Evolutionary conservation across 1,140 invertebrate genomes (phyloP), one percentile per base, ranked within the genome.

Genomic region (Zaprionus capensis): DNA sequence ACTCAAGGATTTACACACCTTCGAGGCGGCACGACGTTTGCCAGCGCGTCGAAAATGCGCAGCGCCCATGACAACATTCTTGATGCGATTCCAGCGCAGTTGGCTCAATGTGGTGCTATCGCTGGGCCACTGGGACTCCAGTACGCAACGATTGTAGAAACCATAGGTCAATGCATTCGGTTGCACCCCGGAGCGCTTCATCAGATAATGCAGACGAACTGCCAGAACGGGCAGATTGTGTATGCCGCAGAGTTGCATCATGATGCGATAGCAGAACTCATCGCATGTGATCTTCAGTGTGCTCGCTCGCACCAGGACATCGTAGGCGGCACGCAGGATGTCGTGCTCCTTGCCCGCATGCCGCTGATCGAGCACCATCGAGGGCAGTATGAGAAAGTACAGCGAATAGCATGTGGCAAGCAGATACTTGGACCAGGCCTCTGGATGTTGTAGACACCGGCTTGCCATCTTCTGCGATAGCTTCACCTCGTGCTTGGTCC

Each of bases 101-200:
- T 97, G 96, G 80, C 96, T 92, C 26, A 95, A 95, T 91, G 96
- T 97, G 7, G 95, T 96, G 94, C 96, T 96, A 82, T 97, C 96
- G 14, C 97, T 96, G 4, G 98, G 98, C 98, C 98, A 99, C 71
- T 97, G 96, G 26, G 98, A 97, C 93, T 99, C 98, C 22, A 99
- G 94, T 15, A 99, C 98, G 86, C 95, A 96, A 44, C 95, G 93
- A 91, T 96, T 96, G 79, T 96, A 96, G 71, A 95, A 95, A 66
- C 98, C 99, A 92, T 99, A 99, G 0, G 99, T 99, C 38, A 99
- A 96, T 14, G 99, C 99, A 93, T 99, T 99, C 3, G 98, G 98
- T 91, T 98, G 97, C 15, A 99, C 95, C 1, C 97, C 97, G 61
- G 96, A 96, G n/a, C 96, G 95, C 93, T 98, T 98, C 98, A 99